These are phyloP conservation scores for Steatornis caripensis DNA, from an alignment of 2,113 vertebrate species.

Conservation along the genomic window DNA sequence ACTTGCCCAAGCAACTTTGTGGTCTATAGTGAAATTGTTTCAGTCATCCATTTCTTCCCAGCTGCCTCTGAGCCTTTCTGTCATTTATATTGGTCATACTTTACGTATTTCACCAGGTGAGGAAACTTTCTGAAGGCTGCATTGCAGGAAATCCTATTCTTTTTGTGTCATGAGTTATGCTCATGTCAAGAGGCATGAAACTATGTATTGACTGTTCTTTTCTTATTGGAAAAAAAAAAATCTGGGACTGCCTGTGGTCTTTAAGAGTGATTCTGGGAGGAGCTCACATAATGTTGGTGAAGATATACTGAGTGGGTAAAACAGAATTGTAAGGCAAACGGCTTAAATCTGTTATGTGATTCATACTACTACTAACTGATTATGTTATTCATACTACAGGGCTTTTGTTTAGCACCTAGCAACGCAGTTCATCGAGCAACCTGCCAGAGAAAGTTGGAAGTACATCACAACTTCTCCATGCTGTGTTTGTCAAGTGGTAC, in stretches of 20 bases:
- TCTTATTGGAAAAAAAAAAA: neutral
- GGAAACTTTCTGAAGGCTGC: neutral
- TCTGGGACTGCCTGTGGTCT: neutral
- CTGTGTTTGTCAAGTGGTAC: neutral
- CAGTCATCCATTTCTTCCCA: neutral
- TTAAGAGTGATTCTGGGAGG: neutral
- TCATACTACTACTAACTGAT: no score
- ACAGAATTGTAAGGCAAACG: neutral
- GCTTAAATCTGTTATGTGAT: neutral
- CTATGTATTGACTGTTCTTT: neutral
- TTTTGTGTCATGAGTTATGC: neutral
- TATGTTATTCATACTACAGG: neutral
- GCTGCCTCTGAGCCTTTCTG: neutral
- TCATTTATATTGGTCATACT: neutral
- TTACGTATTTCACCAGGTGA: neutral
- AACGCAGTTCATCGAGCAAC: neutral
- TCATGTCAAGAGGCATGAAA: neutral
- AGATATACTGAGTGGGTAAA: neutral
- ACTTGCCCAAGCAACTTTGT: neutral
- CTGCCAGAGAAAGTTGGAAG: neutral
- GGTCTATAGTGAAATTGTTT: neutral
- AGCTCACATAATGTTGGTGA: neutral
- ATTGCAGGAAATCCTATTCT: neutral
- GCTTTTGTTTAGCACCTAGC: neutral
- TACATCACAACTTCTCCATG: accelerated